Evolutionary conservation across 2,888 invertebrate species (phyloP).

Genomic region (Pheosia gnoma): DNA sequence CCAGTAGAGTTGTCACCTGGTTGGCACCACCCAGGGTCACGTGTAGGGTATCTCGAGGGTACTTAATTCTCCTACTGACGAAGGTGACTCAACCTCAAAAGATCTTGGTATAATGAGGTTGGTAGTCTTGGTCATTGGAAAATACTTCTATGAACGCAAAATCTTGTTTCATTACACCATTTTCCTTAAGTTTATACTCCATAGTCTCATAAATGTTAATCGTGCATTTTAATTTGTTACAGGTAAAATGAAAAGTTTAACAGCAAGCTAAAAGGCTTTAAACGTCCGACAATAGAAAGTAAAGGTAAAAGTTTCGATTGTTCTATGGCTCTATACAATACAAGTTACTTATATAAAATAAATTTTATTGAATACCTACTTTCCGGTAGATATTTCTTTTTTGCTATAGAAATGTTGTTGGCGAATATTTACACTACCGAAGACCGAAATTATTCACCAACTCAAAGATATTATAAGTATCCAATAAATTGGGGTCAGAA

Average conservation of each 20-base stretch:
- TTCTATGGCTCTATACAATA: not conserved
- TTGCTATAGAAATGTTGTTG: not conserved
- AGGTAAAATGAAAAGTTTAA: conserved; percentile 36
- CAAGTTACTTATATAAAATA: not conserved
- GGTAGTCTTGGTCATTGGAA: too few relatives aligned
- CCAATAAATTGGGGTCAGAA: too few relatives aligned
- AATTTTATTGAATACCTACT: not conserved
- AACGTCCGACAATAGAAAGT: not conserved
- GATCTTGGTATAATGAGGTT: too few relatives aligned
- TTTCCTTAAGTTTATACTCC: not conserved
- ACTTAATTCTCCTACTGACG: too few relatives aligned
- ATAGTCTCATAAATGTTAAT: not conserved
- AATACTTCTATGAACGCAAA: not conserved
- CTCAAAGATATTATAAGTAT: too few relatives aligned
- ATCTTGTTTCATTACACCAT: not conserved
- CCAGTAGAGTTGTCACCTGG: too few relatives aligned
- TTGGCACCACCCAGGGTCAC: too few relatives aligned
- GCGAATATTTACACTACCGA: too few relatives aligned
- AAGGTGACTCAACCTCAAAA: too few relatives aligned
- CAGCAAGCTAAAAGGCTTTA: not conserved
- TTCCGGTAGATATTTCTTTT: not conserved
- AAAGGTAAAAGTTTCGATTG: conserved; percentile 3
- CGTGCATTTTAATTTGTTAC: conserved; percentile 36
- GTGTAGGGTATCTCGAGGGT: too few relatives aligned
- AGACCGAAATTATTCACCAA: too few relatives aligned